A percentile compares a stretch with the other conserved stretches of the same genome.
Evolutionary conservation across 2,888 invertebrate species (phyloP).

Genomic region (Meta bourneti): DNA sequence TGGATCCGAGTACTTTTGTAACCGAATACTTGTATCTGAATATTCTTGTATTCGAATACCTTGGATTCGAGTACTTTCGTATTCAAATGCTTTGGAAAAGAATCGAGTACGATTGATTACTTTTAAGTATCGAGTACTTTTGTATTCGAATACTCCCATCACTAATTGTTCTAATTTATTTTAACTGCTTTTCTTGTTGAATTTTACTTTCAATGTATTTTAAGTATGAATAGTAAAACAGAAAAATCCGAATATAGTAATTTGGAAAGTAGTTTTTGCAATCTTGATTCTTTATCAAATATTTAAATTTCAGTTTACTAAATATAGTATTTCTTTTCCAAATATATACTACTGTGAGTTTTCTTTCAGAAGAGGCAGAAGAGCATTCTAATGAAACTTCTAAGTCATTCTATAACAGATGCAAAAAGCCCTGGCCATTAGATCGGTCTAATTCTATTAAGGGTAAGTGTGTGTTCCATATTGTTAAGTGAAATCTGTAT

Average conservation of each 20-base stretch:
- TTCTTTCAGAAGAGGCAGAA: slow-evolving; percentile 62
- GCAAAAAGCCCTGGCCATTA: slow-evolving; percentile 36
- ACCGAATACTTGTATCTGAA: too few relatives aligned
- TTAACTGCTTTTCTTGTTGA: too few relatives aligned
- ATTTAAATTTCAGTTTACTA: background rate
- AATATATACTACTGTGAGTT: background rate
- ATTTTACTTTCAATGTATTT: too few relatives aligned
- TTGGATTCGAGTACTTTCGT: too few relatives aligned
- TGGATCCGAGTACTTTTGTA: too few relatives aligned
- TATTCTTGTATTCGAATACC: too few relatives aligned
- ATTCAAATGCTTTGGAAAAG: too few relatives aligned
- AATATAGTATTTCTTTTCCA: background rate
- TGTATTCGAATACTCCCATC: too few relatives aligned
- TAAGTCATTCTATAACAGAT: slow-evolving; percentile 8
- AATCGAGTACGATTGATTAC: too few relatives aligned
- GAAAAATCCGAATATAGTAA: background rate
- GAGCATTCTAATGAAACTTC: slow-evolving; percentile 14
- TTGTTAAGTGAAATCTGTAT: background rate
- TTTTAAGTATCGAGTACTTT: too few relatives aligned
- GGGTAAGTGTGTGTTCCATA: slow-evolving; percentile 36
- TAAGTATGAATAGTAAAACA: background rate
- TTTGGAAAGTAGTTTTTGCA: background rate
- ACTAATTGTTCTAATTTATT: too few relatives aligned
- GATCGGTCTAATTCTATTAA: slow-evolving; percentile 68
- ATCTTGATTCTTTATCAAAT: background rate